Evolutionary conservation across 2,888 invertebrate species (phyloP), one percentile per base, ranked within the genome.

Genomic region (Achlya flavicornis): DNA sequence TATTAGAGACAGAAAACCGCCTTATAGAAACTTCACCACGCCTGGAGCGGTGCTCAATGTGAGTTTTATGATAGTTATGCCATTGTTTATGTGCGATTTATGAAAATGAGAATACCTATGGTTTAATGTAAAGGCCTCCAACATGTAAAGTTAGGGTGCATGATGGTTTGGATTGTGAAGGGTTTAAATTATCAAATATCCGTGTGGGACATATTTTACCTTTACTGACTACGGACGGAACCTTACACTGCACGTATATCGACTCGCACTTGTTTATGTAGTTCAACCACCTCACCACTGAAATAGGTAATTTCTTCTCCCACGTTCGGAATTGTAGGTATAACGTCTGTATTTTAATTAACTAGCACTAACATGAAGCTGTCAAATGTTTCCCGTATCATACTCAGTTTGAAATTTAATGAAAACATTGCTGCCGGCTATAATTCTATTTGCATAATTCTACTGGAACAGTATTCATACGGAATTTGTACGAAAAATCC

Each of bases 11-110:
- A 94, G 97, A 68, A 96, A 95, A 84, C 97, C 97, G 73, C 97
- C 97, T 64, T 97, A 96, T 83, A 94, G 93, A 80, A 94, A 95
- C 86, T 95, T 95, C 81, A 94, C 95, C 53, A 95, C 95, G 64
- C 94, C 95, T n/a, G 97, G 97, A 67, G 96, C 96, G 63, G 95
- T 95, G 77, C 94, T 97, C 67, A 96, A 97, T 88, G 97, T 97
- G 92, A 96, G 96, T 95, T 62, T 65, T 65, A 69, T 46, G 4
- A n/a, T 41, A 46, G 7, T 4, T 46, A 4, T n/a, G 35, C 12
- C 35, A 35, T 35, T 4, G 35, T 35, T 1, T 1, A 26, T 26
- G 1, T 26, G 26, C 26, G 26, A 26, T 26, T 26, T 26, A 1
- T 1, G 26, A 26, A 26, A 1, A 26, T 26, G 1, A 3, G 35